phyloP scores from a whole-genome alignment of 2,888 invertebrate genomes.

The Chrysina gloriosa region DNA sequence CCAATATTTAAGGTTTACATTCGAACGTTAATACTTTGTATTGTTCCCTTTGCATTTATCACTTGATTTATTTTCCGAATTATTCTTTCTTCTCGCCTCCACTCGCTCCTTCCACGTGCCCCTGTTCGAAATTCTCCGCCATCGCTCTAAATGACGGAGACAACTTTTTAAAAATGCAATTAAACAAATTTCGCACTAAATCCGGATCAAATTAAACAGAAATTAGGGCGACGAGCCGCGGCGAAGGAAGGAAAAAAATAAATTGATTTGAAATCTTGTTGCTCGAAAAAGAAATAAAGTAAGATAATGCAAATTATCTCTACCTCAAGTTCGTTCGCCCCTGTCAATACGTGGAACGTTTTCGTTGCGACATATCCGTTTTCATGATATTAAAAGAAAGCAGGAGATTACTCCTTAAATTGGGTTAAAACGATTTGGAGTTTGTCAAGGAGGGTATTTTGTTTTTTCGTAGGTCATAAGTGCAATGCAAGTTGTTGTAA shows the following conservation, averaged over 20 bases:
- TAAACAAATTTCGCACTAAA: constrained; percentile 5
- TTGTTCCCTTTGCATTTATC: not conserved
- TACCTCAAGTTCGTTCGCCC: not conserved
- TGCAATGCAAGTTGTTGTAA: too few relatives aligned
- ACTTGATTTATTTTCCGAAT: constrained; percentile 2
- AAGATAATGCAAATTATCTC: not conserved
- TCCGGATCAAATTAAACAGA: constrained; percentile 10
- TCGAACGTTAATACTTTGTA: not conserved
- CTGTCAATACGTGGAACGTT: too few relatives aligned
- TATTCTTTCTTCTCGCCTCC: not conserved
- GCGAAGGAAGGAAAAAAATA: not conserved
- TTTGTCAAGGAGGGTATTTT: too few relatives aligned
- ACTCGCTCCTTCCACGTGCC: not conserved
- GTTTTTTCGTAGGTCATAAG: too few relatives aligned
- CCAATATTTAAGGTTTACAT: not conserved
- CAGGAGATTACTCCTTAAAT: too few relatives aligned
- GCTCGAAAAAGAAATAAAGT: constrained; percentile 5
- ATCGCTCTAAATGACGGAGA: not conserved
- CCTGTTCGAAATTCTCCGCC: not conserved
- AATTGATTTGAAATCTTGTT: constrained; percentile 9
- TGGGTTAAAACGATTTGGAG: too few relatives aligned
- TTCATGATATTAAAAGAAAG: too few relatives aligned
- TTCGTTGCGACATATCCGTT: too few relatives aligned
- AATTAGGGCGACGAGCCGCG: not conserved
- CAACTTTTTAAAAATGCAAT: constrained; percentile 17